phyloP scores from a whole-genome alignment of 1,140 invertebrate genomes.

The Drosophila kepulauana region DNA sequence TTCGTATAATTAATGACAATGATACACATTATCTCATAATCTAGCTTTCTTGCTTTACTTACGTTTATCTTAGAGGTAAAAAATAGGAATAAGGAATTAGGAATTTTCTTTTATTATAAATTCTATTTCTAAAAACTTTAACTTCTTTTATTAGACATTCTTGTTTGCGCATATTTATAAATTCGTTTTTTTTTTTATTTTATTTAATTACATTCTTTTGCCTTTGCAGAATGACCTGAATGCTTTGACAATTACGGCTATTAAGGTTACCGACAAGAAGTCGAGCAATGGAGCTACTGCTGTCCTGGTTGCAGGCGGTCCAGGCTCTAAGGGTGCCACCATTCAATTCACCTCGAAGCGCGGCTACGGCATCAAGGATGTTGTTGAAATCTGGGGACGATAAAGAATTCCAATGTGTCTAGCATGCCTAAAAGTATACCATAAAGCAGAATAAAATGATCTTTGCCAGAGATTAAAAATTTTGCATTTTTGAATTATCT shows the following conservation, averaged over 20 bases:
- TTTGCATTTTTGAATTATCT: background rate
- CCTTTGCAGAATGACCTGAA: conserved; percentile 56
- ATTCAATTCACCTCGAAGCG: conserved; percentile 62
- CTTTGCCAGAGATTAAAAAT: background rate
- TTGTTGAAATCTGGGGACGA: conserved; percentile 73
- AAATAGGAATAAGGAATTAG: no score
- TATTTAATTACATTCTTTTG: background rate
- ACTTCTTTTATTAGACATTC: no score
- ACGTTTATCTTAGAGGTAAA: no score
- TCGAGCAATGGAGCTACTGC: conserved; percentile 65
- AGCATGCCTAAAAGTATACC: conserved; percentile 14
- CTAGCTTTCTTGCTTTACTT: no score
- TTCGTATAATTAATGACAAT: no score
- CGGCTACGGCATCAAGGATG: conserved; percentile 66
- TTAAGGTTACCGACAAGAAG: conserved; percentile 66
- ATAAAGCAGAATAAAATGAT: background rate
- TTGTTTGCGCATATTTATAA: no score
- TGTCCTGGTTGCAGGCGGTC: conserved; percentile 55
- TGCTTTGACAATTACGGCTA: conserved; percentile 72
- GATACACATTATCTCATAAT: no score
- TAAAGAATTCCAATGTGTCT: conserved; percentile 15
- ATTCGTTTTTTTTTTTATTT: background rate
- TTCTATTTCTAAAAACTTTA: background rate
- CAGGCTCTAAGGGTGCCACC: conserved; percentile 75
- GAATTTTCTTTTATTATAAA: no score